Evolutionary conservation across 2,113 vertebrate genomes (phyloP).

Genomic region (Myotis brandtii): DNA sequence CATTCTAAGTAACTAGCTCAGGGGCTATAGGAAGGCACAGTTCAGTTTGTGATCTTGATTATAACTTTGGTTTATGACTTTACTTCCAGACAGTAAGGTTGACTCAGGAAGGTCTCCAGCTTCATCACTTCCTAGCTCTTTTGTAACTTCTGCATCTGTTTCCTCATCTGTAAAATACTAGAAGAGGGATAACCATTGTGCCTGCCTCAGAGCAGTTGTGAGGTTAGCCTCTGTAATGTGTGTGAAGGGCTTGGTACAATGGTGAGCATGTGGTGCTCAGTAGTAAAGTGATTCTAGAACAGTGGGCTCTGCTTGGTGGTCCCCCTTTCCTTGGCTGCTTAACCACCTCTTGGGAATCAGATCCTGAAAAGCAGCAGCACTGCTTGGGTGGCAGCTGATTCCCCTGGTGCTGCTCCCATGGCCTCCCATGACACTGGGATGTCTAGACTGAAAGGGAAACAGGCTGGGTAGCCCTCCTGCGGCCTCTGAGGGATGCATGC

Average conservation of each 20-base stretch:
- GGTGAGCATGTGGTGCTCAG: background rate
- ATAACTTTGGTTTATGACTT: background rate
- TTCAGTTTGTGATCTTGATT: background rate
- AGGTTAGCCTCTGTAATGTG: background rate
- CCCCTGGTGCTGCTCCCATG: background rate
- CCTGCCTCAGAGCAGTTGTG: background rate
- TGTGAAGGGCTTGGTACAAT: background rate
- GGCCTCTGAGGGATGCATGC: background rate
- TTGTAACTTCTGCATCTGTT: background rate
- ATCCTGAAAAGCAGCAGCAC: background rate
- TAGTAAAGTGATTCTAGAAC: background rate
- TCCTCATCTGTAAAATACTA: background rate
- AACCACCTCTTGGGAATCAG: background rate
- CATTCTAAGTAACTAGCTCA: background rate
- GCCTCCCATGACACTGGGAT: background rate
- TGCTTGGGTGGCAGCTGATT: background rate
- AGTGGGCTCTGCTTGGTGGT: background rate
- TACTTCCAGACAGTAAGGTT: background rate
- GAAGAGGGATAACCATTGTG: background rate
- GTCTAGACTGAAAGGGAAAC: background rate
- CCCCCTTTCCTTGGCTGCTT: background rate
- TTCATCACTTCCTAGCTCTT: background rate
- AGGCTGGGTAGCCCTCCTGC: background rate
- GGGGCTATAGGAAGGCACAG: background rate
- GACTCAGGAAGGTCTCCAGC: background rate